Base-by-base conservation (phyloP, 2,113 vertebrate genomes). In the Salvator merianae region DNA sequence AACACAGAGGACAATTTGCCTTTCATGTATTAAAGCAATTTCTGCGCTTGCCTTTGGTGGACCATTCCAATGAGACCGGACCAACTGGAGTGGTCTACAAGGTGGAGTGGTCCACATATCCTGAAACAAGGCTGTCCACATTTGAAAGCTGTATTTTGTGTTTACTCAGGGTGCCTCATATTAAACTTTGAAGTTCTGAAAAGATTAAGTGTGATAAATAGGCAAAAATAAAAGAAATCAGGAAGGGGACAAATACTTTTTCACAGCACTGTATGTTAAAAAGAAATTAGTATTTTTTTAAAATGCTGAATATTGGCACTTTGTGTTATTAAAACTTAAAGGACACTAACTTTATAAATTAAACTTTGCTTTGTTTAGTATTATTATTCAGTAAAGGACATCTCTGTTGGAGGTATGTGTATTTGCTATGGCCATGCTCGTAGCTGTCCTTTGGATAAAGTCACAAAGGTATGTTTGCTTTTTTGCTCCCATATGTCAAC, bases 381-480 rank as follows among this genome's bases (percentile, higher is more conserved):
- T 91, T 99, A 97, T 90, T 99, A 99, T 88, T 99, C 98, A 87
- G 94, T 99, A 93, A 99, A 99, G 91, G 98, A 99, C 86, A 95
- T 99, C 78, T 99, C 98, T 10, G 93, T 99, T 77, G 98, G 98
- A 7, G 98, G 98, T 32, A 99, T 99, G 98, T 99, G 98, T 34
- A 98, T 99, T 94, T 99, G 98, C 88, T 97, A 97, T 0, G 98
- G 98, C 53, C 98, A 99, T 16, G 98, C 98, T 81, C 95, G 97
- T 87, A 99, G 97, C 92, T 99, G 98, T 88, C 98, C 98, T 0
- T 95, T 96, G 95, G 97, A 99, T 95, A 96, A 95, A 69, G 90
- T 95, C 68, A 96, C 95, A 76, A 97, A 98, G 97, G 97, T 98
- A 92, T 87, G 90, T 59, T 79, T 62, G 55, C 22, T 72, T 4